Conservation (phyloP, 2,888 invertebrate species). For the Eucera pruinosa region DNA sequence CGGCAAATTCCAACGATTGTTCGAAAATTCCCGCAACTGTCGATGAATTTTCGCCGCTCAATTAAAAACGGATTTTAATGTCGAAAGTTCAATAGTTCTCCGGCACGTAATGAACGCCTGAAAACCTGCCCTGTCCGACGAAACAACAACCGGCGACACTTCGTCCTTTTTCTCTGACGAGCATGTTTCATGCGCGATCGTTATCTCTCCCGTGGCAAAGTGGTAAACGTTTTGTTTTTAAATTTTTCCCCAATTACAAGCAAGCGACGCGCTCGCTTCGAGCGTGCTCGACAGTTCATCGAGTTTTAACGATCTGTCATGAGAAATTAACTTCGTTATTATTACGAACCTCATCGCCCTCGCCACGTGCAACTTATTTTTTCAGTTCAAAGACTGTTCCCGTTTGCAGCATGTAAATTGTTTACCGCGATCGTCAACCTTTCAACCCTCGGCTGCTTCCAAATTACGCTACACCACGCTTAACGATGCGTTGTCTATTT, state of each 20-base stretch:
- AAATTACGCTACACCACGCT: neutral
- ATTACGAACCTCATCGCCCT: constrained; percentile 28
- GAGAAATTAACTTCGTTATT: constrained; percentile 71
- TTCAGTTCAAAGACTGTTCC: neutral
- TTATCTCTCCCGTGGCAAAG: constrained; percentile 60
- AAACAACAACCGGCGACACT: too few species aligned
- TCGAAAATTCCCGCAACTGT: neutral
- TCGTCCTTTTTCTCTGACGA: constrained; percentile 24
- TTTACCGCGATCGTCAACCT: constrained; percentile 20
- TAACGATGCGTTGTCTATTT: neutral
- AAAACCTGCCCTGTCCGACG: constrained; percentile 31
- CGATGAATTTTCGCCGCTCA: neutral
- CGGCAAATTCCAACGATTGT: neutral
- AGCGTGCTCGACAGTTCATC: constrained; percentile 66
- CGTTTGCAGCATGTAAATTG: constrained; percentile 11
- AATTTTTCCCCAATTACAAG: constrained; percentile 69
- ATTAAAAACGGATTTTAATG: constrained; percentile 43
- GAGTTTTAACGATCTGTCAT: constrained; percentile 68
- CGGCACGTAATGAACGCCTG: constrained; percentile 38
- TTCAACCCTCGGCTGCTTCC: neutral
- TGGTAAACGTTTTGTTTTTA: constrained; percentile 60
- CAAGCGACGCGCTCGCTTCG: constrained; percentile 39
- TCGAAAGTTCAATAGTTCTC: constrained; percentile 39
- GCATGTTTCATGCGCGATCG: constrained; percentile 50
- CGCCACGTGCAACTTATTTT: constrained; percentile 35